Evolutionary conservation across 2,797 vertebrate genomes (phyloP).

Genomic region (Chiloscyllium punctatum): DNA sequence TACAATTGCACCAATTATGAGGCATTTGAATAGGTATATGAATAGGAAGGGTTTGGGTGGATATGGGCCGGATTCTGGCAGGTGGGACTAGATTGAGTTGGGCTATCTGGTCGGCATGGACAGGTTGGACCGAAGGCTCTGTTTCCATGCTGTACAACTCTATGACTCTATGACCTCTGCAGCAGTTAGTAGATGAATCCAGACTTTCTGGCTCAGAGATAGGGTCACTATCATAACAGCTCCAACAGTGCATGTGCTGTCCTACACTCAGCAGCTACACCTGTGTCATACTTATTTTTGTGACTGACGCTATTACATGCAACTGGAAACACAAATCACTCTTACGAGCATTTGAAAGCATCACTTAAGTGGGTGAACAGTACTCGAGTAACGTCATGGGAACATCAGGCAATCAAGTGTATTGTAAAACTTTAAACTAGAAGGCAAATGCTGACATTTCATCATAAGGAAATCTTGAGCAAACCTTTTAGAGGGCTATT

Average conservation of each 20-base stretch:
- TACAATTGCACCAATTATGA: too few species aligned
- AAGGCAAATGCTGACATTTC: neutral
- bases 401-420: neutral
- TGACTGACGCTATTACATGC: neutral
- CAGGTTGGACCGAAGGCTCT: too few species aligned
- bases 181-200: too few species aligned
- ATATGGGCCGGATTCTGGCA: too few species aligned
- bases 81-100: too few species aligned
- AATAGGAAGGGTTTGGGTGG: too few species aligned
- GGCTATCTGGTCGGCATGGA: too few species aligned
- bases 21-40: too few species aligned
- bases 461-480: constrained; percentile 5
- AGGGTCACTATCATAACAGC: too few species aligned
- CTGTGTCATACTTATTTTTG: neutral
- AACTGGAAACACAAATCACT: neutral
- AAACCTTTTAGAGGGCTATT: neutral
- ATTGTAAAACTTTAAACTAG: neutral
- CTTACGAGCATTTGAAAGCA: neutral
- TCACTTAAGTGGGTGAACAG: neutral
- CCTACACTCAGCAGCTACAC: neutral
- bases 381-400: neutral
- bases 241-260: neutral
- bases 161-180: too few species aligned
- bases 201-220: too few species aligned
- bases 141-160: too few species aligned